Evolutionary conservation across 1,140 invertebrate genomes (phyloP), one percentile per base, ranked within the genome.

Genomic region (Schmidtea mediterranea): DNA sequence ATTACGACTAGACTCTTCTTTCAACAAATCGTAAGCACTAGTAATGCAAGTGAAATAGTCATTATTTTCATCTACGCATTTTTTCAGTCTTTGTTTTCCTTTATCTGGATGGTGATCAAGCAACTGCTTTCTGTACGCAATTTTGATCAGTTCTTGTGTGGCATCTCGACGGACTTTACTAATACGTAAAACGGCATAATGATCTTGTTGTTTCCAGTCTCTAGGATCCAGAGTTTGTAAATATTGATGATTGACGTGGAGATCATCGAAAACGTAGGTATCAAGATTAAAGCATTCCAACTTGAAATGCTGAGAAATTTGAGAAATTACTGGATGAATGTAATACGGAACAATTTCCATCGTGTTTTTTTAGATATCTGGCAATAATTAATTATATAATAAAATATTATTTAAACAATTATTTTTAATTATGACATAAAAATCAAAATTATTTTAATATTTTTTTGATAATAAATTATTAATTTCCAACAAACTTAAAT

Each of bases 21-120:
- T 80, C 51, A 86, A 69, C 23, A 76, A 81, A 69, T 90, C 83
- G 73, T 79, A 83, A 13, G 87, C 87, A 68, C 83, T 84, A n/a
- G 87, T 94, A 57, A 98, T 95, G 62, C 87, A 94, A 0, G 86
- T 84, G 62, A 94, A 98, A 67, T 95, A 94, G 68, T 94, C 87
- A 58, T 86, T 62, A 40, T 66, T 63, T 47, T 63, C 61, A 36
- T 67, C 60, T 23, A 63, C 61, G 1, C 65, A 62, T 46, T 55
- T 46, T 36, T 57, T 51, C 2, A 38, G 82, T 78, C 64, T 75
- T 69, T 46, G 79, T 71, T 82, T 79, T 50, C 87, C 72, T 63
- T 97, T 97, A 63, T 97, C 90, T 0, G 90, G 90, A 71, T 98
- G 90, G 66, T 97, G 89, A 57, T 77, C 77, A 22, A 97, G 68